Evolutionary conservation across 2,113 vertebrate species (phyloP), one percentile per base, ranked within the genome.

Genomic region (Erinaceus europaeus): DNA sequence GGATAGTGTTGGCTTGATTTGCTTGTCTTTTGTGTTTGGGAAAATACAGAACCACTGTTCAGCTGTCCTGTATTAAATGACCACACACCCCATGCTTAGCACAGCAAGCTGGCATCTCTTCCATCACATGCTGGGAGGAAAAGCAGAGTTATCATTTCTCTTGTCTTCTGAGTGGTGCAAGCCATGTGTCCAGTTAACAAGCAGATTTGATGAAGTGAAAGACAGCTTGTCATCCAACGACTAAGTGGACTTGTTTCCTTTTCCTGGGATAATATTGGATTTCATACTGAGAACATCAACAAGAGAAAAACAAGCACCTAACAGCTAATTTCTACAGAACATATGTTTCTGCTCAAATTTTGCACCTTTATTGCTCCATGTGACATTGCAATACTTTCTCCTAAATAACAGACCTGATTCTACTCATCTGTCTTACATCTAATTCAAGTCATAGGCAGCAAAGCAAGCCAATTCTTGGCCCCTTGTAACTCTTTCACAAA

Each of bases 281-380:
- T 95, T 95, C 88, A 74, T 42, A 38, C 27, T 1, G n/a, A 94
- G 82, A 74, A 55, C 64, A 27, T 90, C 73, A 72, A 74, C 77
- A 64, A 34, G 64, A 72, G 34, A 80, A 75, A 84, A 57, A 72
- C 71, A 42, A 53, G 1, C 42, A 53, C 69, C 92, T 72, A 84
- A 82, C 94, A 91, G 83, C 90, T 83, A 83, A 61, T 84, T 71
- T 86, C 80, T 84, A 62, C 18, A 75, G 88, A 95, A 93, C 72
- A 89, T 55, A 6, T 86, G 93, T 95, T 94, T 94, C 90, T 29
- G 88, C 84, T 90, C 62, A 69, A 4, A 91, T 74, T 90, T 57
- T 59, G 71, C 69, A 91, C 92, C 94, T 91, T 93, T 81, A 59
- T 92, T 62, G 69, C 85, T 80, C 44, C 9, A 0, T 32, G 81